These are phyloP conservation scores for Heliconius hermathena DNA, from an alignment of 1,140 invertebrate genomes.

Conservation along the genomic window DNA sequence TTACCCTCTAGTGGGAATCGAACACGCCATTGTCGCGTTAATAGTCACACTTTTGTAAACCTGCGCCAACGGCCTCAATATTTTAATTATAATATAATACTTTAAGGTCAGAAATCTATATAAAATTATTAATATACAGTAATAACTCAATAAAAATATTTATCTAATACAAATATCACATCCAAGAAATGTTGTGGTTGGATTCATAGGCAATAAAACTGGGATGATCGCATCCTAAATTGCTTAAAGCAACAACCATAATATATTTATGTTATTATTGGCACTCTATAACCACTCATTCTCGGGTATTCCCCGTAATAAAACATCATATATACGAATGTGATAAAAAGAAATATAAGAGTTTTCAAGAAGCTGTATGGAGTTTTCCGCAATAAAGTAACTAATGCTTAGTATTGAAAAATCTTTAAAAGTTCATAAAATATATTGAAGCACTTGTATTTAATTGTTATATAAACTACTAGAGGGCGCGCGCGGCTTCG, in stretches of 20 bases:
- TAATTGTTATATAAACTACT: too few relatives aligned
- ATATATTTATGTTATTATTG: slow-evolving; percentile 34
- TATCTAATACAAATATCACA: neutral
- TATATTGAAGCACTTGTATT: too few relatives aligned
- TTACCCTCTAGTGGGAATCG: too few relatives aligned
- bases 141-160: neutral
- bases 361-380: too few relatives aligned
- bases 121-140: neutral
- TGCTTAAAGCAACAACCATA: slow-evolving; percentile 25
- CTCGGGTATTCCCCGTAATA: slow-evolving; percentile 17
- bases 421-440: neutral
- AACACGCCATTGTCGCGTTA: too few relatives aligned
- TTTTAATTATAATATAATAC: neutral
- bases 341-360: neutral
- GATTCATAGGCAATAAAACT: slow-evolving; percentile 35
- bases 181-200: neutral
- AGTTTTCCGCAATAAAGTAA: neutral
- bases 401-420: neutral
- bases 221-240: slow-evolving; percentile 37
- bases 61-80: too few relatives aligned
- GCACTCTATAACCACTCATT: slow-evolving; percentile 32
- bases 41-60: too few relatives aligned
- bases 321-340: slow-evolving; percentile 1
- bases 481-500: too few relatives aligned
- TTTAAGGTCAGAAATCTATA: neutral